Conservation (phyloP, 2,797 vertebrate species). For the Aeoliscus strigatus region DNA sequence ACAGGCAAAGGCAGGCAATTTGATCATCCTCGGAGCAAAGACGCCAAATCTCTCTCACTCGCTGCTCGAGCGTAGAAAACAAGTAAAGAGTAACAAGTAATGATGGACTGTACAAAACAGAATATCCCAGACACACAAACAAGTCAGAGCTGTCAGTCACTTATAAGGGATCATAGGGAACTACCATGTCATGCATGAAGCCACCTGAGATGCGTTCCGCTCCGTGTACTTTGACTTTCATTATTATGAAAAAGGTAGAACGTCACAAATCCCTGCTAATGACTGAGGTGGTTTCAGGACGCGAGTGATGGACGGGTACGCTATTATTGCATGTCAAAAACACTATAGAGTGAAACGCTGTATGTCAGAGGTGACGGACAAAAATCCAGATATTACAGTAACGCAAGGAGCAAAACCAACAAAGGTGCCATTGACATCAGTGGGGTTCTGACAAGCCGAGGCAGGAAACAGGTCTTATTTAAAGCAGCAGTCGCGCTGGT, state of each 20-base stretch:
- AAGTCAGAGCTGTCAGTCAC: conserved; percentile 62
- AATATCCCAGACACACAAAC: conserved; percentile 46
- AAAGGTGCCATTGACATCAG: conserved; percentile 46
- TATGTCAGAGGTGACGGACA: conserved; percentile 7
- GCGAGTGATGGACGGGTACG: conserved; percentile 6
- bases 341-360: conserved; percentile 24
- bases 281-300: conserved; percentile 22
- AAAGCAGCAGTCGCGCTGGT: conserved; percentile 56
- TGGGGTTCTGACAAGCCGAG: conserved; percentile 26
- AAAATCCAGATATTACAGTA: conserved; percentile 1
- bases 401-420: conserved; percentile 34
- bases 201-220: conserved; percentile 26
- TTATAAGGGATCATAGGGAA: conserved; percentile 62
- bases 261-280: conserved; percentile 19
- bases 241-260: conserved; percentile 22
- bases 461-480: conserved; percentile 40
- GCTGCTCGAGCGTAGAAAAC: conserved; percentile 53
- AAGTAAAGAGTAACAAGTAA: conserved; percentile 69
- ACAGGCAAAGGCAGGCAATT: conserved; percentile 88
- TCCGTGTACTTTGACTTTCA: conserved; percentile 18
- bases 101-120: conserved; percentile 49
- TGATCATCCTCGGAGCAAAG: conserved; percentile 81
- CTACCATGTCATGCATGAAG: conserved; percentile 46
- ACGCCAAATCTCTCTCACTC: conserved; percentile 73
- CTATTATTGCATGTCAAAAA: conserved; percentile 29